A percentile compares a stretch with the other conserved stretches of the same genome.
Evolutionary conservation across 2,888 invertebrate species (phyloP).

Genomic region (Prionchulus punctatus): DNA sequence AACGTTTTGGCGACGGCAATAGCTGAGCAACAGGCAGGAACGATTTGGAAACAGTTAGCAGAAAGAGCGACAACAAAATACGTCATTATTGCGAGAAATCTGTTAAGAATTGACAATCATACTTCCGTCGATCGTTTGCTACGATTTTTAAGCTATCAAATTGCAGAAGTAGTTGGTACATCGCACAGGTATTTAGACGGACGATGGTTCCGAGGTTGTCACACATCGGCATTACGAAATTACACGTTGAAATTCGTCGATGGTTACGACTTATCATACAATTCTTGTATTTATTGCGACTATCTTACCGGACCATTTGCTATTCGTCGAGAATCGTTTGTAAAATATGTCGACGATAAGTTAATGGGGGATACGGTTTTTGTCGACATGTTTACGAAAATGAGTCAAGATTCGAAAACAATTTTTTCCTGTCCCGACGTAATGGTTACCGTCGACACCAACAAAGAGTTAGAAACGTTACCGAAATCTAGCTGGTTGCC

Average conservation of each 20-base stretch:
- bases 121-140: not conserved
- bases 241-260: constrained; percentile 2
- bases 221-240: constrained; percentile 3
- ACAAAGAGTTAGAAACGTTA: not conserved
- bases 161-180: not conserved
- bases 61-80: not conserved
- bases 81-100: not conserved
- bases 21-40: not conserved
- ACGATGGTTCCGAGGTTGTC: constrained; percentile 5
- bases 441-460: not conserved
- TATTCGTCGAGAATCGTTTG: not conserved
- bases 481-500: constrained; percentile 1
- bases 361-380: not conserved
- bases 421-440: not conserved
- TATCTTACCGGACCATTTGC: constrained; percentile 4
- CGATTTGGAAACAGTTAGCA: not conserved
- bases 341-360: not conserved
- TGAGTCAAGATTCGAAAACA: not conserved
- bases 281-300: constrained; percentile 9
- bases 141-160: not conserved
- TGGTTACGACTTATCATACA: constrained; percentile 7
- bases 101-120: not conserved
- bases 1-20: not conserved
- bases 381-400: too few relatives aligned
- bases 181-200: not conserved